Percentiles rank a stretch among this genome's conserved stretches.
These are phyloP conservation scores for Corydoras maculifer DNA, from an alignment of 2,113 vertebrate species.

Conservation along the genomic window DNA sequence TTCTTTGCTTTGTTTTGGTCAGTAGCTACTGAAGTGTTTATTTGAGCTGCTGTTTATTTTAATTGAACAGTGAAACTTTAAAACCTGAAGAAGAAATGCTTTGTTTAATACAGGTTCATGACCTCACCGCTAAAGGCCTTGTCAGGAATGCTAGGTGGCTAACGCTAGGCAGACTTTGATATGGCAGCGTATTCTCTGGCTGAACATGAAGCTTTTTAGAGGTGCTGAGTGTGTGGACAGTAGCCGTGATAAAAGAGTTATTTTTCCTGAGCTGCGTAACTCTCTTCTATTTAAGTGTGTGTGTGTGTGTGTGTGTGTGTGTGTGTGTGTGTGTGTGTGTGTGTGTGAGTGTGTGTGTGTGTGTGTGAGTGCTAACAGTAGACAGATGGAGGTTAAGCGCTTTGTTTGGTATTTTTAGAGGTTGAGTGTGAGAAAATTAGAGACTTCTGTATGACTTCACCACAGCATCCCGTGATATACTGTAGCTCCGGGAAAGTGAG, in stretches of 20 bases:
- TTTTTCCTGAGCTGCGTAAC: constrained; percentile 36
- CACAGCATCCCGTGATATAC: constrained; percentile 21
- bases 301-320: constrained; percentile 26
- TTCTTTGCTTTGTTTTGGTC: too few relatives aligned
- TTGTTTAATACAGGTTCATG: background rate
- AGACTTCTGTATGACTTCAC: constrained; percentile 67
- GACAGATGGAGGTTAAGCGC: constrained; percentile 14
- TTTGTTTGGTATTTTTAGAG: constrained; percentile 34
- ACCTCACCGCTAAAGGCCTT: constrained; percentile 28
- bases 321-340: constrained; percentile 17
- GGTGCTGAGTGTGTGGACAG: constrained; percentile 24
- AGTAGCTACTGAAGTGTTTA: too few relatives aligned
- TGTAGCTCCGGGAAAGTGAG: background rate
- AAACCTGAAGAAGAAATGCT: background rate
- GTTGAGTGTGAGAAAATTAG: constrained; percentile 54
- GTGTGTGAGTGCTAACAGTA: constrained; percentile 22
- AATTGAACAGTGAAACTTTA: background rate
- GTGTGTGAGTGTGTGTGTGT: constrained; percentile 18
- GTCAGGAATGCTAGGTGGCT: constrained; percentile 25
- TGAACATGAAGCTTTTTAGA: constrained; percentile 5
- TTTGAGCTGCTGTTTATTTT: too few relatives aligned
- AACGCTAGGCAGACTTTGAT: constrained; percentile 27
- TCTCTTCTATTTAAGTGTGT: background rate
- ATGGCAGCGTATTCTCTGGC: constrained; percentile 5
- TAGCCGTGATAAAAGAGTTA: constrained; percentile 36